Base-by-base conservation (phyloP, 1,140 invertebrate genomes). In the Bombus pascuorum region DNA sequence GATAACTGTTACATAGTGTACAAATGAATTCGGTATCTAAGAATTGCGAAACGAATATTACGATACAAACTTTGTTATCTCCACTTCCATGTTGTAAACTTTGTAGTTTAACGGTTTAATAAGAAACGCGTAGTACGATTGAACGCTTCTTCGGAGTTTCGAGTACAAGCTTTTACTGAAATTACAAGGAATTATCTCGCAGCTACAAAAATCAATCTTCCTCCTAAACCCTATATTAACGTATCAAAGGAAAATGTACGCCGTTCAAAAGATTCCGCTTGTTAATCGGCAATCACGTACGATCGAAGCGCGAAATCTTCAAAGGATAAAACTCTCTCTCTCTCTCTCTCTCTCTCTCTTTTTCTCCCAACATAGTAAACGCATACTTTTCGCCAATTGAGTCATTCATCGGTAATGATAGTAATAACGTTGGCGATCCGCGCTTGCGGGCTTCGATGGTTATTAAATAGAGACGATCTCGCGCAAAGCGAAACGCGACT, bases 361-460 rank as follows among this genome's bases (percentile, higher is more conserved):
- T 62, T 3, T 28, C 59, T 28, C 28, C 3, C 44, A 62, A 74
- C 81, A 66, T n/a, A 65, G 39, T 82, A 82, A 82, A 75, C 71
- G 44, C 71, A 66, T 75, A 75, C 57, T 82, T 75, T 65, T 72
- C 81, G 81, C 39, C 71, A 74, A 82, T 82, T 82, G 81, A 82
- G 71, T 82, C 57, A 82, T 82, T 82, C 73, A 66, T 82, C 81
- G 81, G 71, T 82, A 82, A 82, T 82, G 71, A 82, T 82, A 39
- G 81, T 82, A 75, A 82, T 82, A 82, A 82, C 71, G 28, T 47
- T n/a, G 44, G 42, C 28, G 71, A 62, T 44, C 73, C 39, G 57
- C 15, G 81, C 57, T 65, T 10, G 71, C 72, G 22, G 68, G 80
- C 71, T 37, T 37, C 47, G 47, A 53, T 18, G 81, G 57, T 75